These are phyloP conservation scores for Fopius arisanus DNA, from an alignment of 1,140 invertebrate genomes.

Conservation along the genomic window DNA sequence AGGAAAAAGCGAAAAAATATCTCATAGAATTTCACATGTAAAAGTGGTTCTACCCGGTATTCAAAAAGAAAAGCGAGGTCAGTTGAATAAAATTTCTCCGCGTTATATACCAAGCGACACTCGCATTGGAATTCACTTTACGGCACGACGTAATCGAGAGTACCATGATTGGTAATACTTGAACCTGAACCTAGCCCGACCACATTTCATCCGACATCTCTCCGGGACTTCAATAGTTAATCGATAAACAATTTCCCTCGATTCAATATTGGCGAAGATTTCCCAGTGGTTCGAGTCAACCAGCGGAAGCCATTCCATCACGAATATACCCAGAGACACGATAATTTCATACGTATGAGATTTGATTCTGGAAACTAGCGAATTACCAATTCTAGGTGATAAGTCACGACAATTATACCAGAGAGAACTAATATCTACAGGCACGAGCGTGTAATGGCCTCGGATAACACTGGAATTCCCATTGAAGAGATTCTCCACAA, in stretches of 20 bases:
- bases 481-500: slow-evolving; percentile 22
- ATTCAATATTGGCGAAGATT: not conserved
- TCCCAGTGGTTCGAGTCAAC: not conserved
- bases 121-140: slow-evolving; percentile 10
- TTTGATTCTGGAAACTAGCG: not conserved
- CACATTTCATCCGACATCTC: not conserved
- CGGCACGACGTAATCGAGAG: not conserved
- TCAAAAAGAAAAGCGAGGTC: slow-evolving; percentile 1
- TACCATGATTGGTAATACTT: slow-evolving; percentile 11
- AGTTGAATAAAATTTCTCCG: slow-evolving; percentile 3
- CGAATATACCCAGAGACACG: not conserved
- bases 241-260: slow-evolving; percentile 1
- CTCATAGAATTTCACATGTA: not conserved
- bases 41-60: not conserved
- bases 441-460: slow-evolving; percentile 13
- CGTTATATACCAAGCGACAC: not conserved
- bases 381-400: not conserved
- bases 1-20: not conserved
- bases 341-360: not conserved
- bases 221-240: not conserved
- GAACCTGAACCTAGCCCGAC: not conserved
- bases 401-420: slow-evolving; percentile 24
- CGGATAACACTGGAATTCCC: slow-evolving; percentile 22
- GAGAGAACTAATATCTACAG: slow-evolving; percentile 10
- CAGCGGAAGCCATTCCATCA: not conserved